A percentile compares a stretch with the other conserved stretches of the same genome.
Conservation (phyloP, 2,113 vertebrate species). For the Dicaeum eximium region DNA sequence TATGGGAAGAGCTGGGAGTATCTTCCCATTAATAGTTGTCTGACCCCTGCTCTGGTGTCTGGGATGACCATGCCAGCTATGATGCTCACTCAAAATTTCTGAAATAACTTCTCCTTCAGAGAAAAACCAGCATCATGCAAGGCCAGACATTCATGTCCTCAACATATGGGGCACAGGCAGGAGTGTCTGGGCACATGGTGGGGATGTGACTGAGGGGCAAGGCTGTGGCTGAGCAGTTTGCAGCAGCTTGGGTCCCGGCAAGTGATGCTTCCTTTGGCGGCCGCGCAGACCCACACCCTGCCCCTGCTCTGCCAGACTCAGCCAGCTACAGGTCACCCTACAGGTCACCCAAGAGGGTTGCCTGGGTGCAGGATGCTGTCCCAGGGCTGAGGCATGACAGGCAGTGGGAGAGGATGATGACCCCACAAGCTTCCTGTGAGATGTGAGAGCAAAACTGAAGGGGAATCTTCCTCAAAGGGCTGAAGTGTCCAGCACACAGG, state of each 20-base stretch:
- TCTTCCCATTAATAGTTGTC: neutral
- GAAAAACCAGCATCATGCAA: rapidly evolving
- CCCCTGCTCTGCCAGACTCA: neutral
- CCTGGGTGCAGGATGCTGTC: neutral
- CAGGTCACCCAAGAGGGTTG: neutral
- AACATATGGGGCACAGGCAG: neutral
- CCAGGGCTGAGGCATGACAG: neutral
- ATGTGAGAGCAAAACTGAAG: neutral
- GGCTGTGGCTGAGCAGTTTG: neutral
- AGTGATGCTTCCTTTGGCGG: neutral
- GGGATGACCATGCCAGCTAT: neutral
- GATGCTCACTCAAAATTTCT: neutral
- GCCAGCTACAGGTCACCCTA: neutral
- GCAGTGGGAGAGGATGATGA: neutral
- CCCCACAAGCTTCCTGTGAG: rapidly evolving
- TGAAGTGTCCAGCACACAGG: neutral
- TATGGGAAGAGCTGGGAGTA: neutral
- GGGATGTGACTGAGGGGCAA: neutral
- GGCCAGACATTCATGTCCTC: neutral
- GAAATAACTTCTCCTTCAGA: neutral
- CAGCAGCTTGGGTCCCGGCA: neutral
- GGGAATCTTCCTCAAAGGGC: neutral
- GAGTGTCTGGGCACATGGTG: neutral
- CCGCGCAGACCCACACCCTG: neutral
- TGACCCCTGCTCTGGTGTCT: neutral